Evolutionary conservation across 2,888 invertebrate genomes (phyloP).

Genomic region (Limnephilus marmoratus): DNA sequence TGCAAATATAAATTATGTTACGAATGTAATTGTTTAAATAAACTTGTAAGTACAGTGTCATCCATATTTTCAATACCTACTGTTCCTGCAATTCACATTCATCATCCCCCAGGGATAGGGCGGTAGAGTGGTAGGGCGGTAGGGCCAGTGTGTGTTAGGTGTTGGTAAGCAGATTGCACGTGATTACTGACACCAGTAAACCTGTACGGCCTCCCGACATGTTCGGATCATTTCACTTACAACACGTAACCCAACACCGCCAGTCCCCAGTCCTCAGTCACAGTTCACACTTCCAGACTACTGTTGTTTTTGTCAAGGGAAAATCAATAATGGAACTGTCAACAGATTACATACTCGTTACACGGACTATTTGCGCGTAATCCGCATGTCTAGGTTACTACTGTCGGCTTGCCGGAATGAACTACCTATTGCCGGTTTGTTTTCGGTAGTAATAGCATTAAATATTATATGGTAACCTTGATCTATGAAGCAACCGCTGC

Average conservation of each 20-base stretch:
- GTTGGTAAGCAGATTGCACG: slow-evolving; percentile 43
- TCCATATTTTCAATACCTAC: background rate
- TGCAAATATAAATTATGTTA: no score
- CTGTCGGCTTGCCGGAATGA: no score
- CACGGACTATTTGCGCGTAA: slow-evolving; percentile 25
- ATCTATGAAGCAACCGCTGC: background rate
- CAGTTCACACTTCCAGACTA: background rate
- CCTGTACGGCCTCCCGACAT: slow-evolving; percentile 43
- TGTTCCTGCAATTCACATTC: background rate
- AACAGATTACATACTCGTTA: slow-evolving; percentile 44
- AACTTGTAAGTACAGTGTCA: no score
- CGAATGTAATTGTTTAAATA: no score
- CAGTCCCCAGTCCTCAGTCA: background rate
- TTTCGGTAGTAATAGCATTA: background rate
- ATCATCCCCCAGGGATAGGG: background rate
- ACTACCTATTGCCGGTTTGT: background rate
- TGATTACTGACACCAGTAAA: slow-evolving; percentile 27
- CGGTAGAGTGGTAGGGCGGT: background rate
- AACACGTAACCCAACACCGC: slow-evolving; percentile 43
- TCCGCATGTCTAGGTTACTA: slow-evolving; percentile 18
- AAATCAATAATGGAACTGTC: slow-evolving; percentile 39
- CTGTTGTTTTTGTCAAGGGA: background rate
- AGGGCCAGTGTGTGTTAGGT: background rate
- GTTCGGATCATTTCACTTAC: slow-evolving; percentile 49
- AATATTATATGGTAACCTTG: background rate